Evolutionary conservation across 2,797 vertebrate species (phyloP), one percentile per base, ranked within the genome.

Genomic region (Anas capensis): DNA sequence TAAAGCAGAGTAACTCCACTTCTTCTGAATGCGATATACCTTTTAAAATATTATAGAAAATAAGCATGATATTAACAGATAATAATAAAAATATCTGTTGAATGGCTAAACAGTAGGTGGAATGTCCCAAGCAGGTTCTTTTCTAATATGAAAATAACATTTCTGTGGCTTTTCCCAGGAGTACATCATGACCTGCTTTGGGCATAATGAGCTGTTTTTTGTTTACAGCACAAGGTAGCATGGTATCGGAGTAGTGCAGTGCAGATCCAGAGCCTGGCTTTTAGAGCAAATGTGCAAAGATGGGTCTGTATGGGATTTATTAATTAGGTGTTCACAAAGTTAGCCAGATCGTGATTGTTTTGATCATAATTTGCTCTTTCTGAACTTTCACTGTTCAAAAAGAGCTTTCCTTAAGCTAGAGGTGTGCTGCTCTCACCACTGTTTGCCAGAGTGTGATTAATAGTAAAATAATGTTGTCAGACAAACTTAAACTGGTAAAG

Each of bases 401-500:
- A 51, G 81, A 33, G 42, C 23, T 29, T 17, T 53, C 44, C 90
- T 91, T 76, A 56, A 92, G 42, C 44, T 69, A 31, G 33, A 71
- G 31, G 15, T 38, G n/a, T 38, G 18, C 51, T 56, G 31, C 31
- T 91, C 58, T 80, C 34, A 27, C 34, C 2, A 4, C 8, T 27
- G 34, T 66, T 90, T 92, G 70, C 66, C 38, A 53, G 69, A 69
- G 42, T 86, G 60, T 16, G 38, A 66, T 77, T 88, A 79, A 56
- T 62, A 77, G 54, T 57, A 73, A 72, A 82, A 82, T 65, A 44
- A 65, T 21, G 21, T 72, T 1, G 38, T 48, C 56, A 93, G 70
- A 70, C 40, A 79, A 94, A 88, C 42, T 85, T 44, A 62, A 68
- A 56, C 31, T 31, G 42, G 23, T 26, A 69, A 93, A 92, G 66